Conservation (phyloP, 2,888 invertebrate genomes). For the Hydriomena furcata region DNA sequence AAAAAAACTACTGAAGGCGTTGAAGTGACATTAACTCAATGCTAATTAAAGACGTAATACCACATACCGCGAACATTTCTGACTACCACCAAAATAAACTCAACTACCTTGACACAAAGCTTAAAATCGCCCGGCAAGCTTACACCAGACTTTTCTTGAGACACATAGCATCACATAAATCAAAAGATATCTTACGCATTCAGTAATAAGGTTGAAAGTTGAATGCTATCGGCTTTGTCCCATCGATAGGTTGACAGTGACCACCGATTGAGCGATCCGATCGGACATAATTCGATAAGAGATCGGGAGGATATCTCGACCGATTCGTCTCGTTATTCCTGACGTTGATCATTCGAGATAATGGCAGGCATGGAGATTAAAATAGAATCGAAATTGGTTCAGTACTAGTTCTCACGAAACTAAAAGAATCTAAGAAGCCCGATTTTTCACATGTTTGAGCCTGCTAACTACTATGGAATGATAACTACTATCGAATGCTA, state of each 20-base stretch:
- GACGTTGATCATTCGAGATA: slow-evolving; percentile 53
- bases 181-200: slow-evolving; percentile 24
- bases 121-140: slow-evolving; percentile 32
- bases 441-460: no score
- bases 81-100: slow-evolving; percentile 15
- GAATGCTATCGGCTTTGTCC: slow-evolving; percentile 50
- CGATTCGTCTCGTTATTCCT: slow-evolving; percentile 59
- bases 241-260: slow-evolving; percentile 62
- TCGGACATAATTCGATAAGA: slow-evolving; percentile 57
- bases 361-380: slow-evolving; percentile 27
- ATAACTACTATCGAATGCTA: no score
- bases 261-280: slow-evolving; percentile 68
- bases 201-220: slow-evolving; percentile 40
- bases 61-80: slow-evolving; percentile 24
- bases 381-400: slow-evolving; percentile 31
- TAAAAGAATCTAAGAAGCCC: background rate
- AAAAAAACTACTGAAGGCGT: slow-evolving; percentile 46
- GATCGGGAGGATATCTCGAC: slow-evolving; percentile 53
- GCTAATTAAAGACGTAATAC: slow-evolving; percentile 57
- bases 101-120: slow-evolving; percentile 33
- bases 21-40: slow-evolving; percentile 61
- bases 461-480: no score
- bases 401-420: slow-evolving; percentile 26
- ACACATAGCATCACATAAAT: slow-evolving; percentile 1
- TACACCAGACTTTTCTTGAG: background rate